These are phyloP conservation scores for Emesis castigata DNA, from an alignment of 2,888 invertebrate genomes.

Conservation along the genomic window DNA sequence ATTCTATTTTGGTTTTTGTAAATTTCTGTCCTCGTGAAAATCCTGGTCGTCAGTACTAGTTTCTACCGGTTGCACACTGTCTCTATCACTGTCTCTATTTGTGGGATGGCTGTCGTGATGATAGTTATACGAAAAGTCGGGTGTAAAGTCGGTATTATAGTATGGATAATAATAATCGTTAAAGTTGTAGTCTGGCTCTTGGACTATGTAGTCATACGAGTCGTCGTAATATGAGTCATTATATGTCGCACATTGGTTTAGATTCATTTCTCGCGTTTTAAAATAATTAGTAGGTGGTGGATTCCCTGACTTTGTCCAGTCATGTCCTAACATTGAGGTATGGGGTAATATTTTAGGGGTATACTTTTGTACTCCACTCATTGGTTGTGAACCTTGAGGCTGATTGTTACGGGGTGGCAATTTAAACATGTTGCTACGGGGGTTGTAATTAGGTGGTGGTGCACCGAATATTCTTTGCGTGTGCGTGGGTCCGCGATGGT, in stretches of 20 bases:
- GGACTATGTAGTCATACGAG: too few species aligned
- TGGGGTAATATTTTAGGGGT: slow-evolving; percentile 9
- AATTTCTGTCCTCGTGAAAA: slow-evolving; percentile 18
- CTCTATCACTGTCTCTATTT: too few species aligned
- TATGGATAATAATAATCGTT: background rate
- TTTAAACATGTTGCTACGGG: slow-evolving; percentile 19
- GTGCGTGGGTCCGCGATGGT: too few species aligned
- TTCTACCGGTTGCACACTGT: too few species aligned
- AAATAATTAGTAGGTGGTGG: slow-evolving; percentile 65
- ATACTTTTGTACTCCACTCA: slow-evolving; percentile 41
- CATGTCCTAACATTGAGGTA: slow-evolving; percentile 24
- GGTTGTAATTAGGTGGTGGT: slow-evolving; percentile 27
- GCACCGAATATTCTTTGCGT: slow-evolving; percentile 1
- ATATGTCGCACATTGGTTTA: slow-evolving; percentile 33
- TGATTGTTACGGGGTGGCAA: background rate
- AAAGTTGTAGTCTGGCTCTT: background rate
- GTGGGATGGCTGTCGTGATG: too few species aligned
- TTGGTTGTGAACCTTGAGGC: slow-evolving; percentile 8
- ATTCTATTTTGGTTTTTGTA: slow-evolving; percentile 36
- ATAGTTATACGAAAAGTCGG: too few species aligned
- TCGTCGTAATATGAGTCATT: too few species aligned
- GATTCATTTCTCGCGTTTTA: slow-evolving; percentile 57
- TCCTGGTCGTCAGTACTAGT: slow-evolving; percentile 10
- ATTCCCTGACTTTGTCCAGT: slow-evolving; percentile 61
- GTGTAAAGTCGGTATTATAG: background rate